Evolutionary conservation across 2,888 invertebrate species (phyloP).

Genomic region (Coenonympha glycerion): DNA sequence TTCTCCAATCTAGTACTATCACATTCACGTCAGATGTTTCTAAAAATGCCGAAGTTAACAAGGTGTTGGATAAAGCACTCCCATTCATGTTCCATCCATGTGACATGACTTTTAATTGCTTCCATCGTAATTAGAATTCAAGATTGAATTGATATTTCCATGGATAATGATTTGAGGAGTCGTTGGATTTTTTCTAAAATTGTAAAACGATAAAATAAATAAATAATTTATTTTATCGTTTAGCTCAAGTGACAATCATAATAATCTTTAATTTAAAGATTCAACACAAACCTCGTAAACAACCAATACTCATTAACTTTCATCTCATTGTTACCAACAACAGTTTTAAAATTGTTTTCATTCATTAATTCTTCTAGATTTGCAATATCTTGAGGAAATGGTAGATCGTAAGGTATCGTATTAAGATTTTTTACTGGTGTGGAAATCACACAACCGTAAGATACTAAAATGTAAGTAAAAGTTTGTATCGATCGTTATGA

Average conservation of each 20-base stretch:
- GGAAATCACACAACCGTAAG: not conserved
- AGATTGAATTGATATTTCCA: slow-evolving; percentile 36
- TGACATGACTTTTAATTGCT: slow-evolving; percentile 38
- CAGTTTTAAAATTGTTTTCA: not conserved
- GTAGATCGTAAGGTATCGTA: not conserved
- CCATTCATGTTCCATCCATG: slow-evolving; percentile 46
- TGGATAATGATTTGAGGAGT: slow-evolving; percentile 36
- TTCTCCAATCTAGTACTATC: slow-evolving; percentile 46
- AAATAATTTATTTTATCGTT: too few species aligned
- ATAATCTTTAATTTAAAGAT: not conserved
- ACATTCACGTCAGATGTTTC: slow-evolving; percentile 39
- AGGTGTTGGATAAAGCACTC: slow-evolving; percentile 31
- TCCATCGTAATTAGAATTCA: slow-evolving; percentile 38
- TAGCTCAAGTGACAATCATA: not conserved
- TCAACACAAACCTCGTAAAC: slow-evolving; percentile 21
- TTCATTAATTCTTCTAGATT: not conserved
- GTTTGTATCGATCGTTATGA: not conserved
- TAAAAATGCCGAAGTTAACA: slow-evolving; percentile 41
- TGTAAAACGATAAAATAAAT: too few species aligned
- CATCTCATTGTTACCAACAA: slow-evolving; percentile 9
- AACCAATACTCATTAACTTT: slow-evolving; percentile 24
- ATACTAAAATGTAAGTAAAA: not conserved
- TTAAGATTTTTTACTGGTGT: not conserved
- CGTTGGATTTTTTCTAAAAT: slow-evolving; percentile 35
- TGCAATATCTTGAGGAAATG: not conserved